These are phyloP conservation scores for Cataglyphis albicans DNA, from an alignment of 2,888 invertebrate genomes.

Conservation along the genomic window DNA sequence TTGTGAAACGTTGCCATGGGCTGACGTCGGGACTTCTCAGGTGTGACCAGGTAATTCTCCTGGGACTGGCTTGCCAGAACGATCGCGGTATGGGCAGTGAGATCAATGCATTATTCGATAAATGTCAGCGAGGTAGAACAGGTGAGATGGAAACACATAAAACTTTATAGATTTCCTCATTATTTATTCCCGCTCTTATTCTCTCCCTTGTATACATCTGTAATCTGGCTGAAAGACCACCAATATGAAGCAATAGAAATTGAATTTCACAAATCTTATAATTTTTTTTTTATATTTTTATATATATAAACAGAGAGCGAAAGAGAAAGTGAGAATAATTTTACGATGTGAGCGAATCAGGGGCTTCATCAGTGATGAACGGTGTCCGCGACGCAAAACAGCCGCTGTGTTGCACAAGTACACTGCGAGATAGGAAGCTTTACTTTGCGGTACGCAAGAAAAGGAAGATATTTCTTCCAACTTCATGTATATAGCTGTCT, in stretches of 20 bases:
- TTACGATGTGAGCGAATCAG: conserved; percentile 20
- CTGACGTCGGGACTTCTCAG: conserved; percentile 56
- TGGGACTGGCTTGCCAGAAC: conserved; percentile 59
- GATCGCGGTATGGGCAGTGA: conserved; percentile 55
- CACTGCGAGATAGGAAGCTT: conserved; percentile 60
- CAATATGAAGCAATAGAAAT: neutral
- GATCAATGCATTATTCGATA: conserved; percentile 68
- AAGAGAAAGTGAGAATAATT: neutral
- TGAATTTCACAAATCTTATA: neutral
- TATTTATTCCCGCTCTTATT: conserved; percentile 38
- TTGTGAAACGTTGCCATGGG: conserved; percentile 62
- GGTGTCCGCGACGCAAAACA: conserved; percentile 16
- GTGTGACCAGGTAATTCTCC: conserved; percentile 62
- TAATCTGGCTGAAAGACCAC: neutral
- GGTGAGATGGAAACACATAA: conserved; percentile 12
- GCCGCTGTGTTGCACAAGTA: neutral
- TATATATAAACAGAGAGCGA: no score
- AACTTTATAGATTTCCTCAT: conserved; percentile 25
- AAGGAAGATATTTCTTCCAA: conserved; percentile 62
- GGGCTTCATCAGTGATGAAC: neutral
- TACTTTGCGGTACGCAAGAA: conserved; percentile 56
- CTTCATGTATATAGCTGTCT: conserved; percentile 67
- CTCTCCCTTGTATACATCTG: neutral
- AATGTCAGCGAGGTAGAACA: conserved; percentile 46
- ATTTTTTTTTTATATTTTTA: neutral